Evolutionary conservation across 2,797 vertebrate species (phyloP), one percentile per base, ranked within the genome.

Genomic region (Pteronotus mesoamericanus): DNA sequence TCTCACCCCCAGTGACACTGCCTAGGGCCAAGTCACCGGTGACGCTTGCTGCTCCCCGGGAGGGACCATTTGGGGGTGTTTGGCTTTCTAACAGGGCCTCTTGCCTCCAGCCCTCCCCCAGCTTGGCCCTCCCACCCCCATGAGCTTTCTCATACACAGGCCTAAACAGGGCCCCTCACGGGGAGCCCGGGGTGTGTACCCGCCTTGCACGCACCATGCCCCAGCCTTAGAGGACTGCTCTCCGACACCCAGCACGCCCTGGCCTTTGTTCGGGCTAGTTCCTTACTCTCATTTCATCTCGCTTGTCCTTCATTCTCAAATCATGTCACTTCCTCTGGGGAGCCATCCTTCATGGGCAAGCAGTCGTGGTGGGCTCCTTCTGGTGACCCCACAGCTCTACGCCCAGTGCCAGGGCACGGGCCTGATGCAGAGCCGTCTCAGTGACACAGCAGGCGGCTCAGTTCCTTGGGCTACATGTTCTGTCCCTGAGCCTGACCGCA

Each of bases 21-120:
- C 44, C 51, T 77, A 59, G 72, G 69, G 2, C 83, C 8, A 6
- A 80, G 44, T 44, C 15, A 6, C n/a, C 34, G 26, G 44, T 3
- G 46, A 77, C 2, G 12, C 24, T 29, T 9, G 15, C 61, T 88
- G 29, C 10, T 44, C 32, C 44, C 39, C 46, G 26, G 11, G n/a
- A 42, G 26, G 71, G 39, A 3, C n/a, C 4, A 0, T 4, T 2
- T 51, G 7, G 14, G 34, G 44, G 64, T 14, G 64, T 39, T 29
- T 10, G 32, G 61, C n/a, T 86, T 95, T 53, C 84, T 93, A 9
- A 55, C 66, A 37, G 34, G 64, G 18, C 57, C 21, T 95, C 69
- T 86, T 26, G 0, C 74, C 51, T 94, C 51, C 5, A 37, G 51
- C 11, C 34, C 9, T 53, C 26, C 59, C 82, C 77, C 21, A 72